Evolutionary conservation across 2,797 vertebrate species (phyloP).

Genomic region (Syndactyla subalaris): DNA sequence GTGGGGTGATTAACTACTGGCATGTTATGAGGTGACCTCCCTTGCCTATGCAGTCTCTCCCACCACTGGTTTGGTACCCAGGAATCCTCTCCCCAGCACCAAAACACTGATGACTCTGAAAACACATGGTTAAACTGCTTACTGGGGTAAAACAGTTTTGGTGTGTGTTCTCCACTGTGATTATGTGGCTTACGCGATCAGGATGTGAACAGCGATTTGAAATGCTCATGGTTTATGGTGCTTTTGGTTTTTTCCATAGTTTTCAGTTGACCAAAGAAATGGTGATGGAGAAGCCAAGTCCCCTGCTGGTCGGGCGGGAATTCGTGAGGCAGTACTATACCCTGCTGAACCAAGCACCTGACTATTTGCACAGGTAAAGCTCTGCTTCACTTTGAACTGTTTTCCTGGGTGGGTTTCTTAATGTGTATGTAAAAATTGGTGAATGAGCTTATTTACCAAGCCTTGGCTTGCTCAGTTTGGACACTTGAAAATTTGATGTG

Average conservation of each 20-base stretch:
- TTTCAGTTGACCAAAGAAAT: conserved; percentile 99
- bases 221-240: neutral
- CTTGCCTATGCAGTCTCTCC: neutral
- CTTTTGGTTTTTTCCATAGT: conserved; percentile 64
- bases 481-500: neutral
- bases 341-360: conserved; percentile 96
- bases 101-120: neutral
- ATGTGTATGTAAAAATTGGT: neutral
- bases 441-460: neutral
- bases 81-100: neutral
- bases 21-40: neutral
- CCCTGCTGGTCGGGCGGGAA: conserved; percentile 99
- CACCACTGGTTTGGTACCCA: neutral
- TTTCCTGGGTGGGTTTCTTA: neutral
- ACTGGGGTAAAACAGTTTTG: neutral
- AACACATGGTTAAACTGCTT: neutral
- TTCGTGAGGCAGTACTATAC: conserved; percentile 99
- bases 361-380: conserved; percentile 93
- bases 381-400: neutral
- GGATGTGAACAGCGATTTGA: neutral
- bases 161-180: neutral
- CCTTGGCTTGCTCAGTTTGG: neutral
- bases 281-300: conserved; percentile 99
- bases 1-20: neutral
- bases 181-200: neutral